Evolutionary conservation across 2,113 vertebrate genomes (phyloP).

Genomic region (Anhinga rufa): DNA sequence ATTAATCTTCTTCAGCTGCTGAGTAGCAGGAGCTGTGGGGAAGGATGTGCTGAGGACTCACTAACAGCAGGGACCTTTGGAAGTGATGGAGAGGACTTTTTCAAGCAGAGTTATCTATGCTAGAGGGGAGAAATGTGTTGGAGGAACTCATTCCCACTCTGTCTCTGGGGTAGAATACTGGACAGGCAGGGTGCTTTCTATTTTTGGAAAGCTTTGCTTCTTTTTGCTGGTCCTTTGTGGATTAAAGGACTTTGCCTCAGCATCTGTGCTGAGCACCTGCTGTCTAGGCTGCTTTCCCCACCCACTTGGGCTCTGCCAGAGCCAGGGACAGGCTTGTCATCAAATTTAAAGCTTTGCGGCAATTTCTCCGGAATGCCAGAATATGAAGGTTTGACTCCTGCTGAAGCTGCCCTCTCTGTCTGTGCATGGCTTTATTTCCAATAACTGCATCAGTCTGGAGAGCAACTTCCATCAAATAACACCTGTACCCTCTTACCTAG

Average conservation of each 20-base stretch:
- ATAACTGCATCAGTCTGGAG: not conserved
- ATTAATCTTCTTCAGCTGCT: not conserved
- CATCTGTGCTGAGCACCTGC: not conserved
- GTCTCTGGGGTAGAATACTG: not conserved
- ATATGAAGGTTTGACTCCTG: not conserved
- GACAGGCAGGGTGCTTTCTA: not conserved
- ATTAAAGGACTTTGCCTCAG: not conserved
- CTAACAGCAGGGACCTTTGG: not conserved
- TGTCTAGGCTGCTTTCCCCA: not conserved
- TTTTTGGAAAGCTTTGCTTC: not conserved
- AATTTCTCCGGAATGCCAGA: not conserved
- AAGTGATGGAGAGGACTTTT: not conserved
- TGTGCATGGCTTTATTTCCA: not conserved
- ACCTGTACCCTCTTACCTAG: not conserved
- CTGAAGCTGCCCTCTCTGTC: not conserved
- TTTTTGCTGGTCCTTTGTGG: not conserved
- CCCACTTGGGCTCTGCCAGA: not conserved
- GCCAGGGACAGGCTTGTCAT: not conserved
- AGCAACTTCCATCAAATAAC: not conserved
- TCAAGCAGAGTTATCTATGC: not conserved
- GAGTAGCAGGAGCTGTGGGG: not conserved
- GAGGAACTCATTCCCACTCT: not conserved
- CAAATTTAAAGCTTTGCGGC: not conserved
- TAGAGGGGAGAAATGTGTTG: not conserved
- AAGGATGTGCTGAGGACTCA: not conserved